phyloP scores from a whole-genome alignment of 2,888 invertebrate species.

The Epinotia brunnichana region DNA sequence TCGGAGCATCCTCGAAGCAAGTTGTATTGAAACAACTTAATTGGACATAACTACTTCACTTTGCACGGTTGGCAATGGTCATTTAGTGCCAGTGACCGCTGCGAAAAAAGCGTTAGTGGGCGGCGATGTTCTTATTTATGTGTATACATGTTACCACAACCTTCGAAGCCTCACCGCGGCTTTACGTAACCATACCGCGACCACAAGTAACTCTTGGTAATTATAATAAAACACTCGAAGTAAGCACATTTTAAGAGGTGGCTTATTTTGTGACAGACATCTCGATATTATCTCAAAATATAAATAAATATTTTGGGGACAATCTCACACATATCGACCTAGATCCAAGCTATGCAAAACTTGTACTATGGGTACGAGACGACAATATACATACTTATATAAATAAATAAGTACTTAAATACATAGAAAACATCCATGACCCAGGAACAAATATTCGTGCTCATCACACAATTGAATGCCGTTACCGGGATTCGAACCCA shows the following conservation, averaged over 20 bases:
- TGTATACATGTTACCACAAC: not conserved
- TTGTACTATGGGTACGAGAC: no score
- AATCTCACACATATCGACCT: no score
- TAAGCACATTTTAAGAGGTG: not conserved
- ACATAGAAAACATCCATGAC: no score
- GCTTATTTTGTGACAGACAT: no score
- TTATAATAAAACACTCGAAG: not conserved
- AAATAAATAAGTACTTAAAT: no score
- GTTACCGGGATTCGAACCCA: no score
- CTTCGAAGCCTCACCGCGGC: not conserved
- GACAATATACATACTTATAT: no score
- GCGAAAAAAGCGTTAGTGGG: not conserved
- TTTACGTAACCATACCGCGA: conserved; percentile 6
- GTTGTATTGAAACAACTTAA: not conserved
- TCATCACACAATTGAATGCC: no score
- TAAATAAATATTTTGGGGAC: no score
- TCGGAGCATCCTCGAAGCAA: not conserved
- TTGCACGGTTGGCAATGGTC: not conserved
- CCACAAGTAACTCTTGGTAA: conserved; percentile 2
- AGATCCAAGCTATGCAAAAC: no score
- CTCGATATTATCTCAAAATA: no score
- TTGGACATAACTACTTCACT: not conserved
- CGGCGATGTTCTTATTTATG: not conserved
- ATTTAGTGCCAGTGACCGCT: conserved; percentile 10
- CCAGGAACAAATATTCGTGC: no score